phyloP scores from a whole-genome alignment of 2,888 invertebrate genomes.

The Syrphus vitripennis region DNA sequence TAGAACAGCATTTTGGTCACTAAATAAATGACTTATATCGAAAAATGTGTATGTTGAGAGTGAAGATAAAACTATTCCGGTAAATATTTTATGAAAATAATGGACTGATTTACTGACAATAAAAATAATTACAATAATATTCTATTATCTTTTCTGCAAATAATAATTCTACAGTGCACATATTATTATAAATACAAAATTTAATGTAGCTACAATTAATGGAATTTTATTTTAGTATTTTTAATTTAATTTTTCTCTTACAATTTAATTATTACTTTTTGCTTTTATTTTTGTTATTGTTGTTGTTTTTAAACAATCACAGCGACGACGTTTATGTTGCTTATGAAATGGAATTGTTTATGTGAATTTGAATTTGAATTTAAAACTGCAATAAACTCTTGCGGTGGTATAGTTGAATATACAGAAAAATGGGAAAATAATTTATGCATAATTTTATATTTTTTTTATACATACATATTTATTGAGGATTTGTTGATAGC shows the following conservation, averaged over 20 bases:
- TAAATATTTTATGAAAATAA: conserved; percentile 39
- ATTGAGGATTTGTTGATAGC: background rate
- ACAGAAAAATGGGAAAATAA: conserved; percentile 62
- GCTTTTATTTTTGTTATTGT: conserved; percentile 33
- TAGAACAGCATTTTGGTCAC: conserved; percentile 55
- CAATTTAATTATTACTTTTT: conserved; percentile 34
- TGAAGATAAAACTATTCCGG: conserved; percentile 54
- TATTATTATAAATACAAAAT: conserved; percentile 68
- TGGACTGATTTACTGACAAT: conserved; percentile 66
- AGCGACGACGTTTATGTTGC: conserved; percentile 35
- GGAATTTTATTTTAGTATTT: conserved; percentile 67
- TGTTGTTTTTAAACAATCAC: conserved; percentile 49
- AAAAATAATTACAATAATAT: conserved; percentile 22
- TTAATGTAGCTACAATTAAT: conserved; percentile 71
- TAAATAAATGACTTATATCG: conserved; percentile 37
- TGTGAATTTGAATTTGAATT: conserved; percentile 65
- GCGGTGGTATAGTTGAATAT: conserved; percentile 71
- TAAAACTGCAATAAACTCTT: conserved; percentile 68
- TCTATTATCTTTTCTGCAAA: conserved; percentile 48
- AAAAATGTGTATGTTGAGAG: conserved; percentile 38
- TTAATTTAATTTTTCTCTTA: conserved; percentile 35
- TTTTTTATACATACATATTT: conserved; percentile 20
- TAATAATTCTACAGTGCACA: conserved; percentile 56
- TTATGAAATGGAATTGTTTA: conserved; percentile 71
- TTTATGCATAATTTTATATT: conserved; percentile 50